Percentiles rank a stretch among this genome's conserved stretches.
These are phyloP conservation scores for Cochlearius cochlearius DNA, from an alignment of 2,113 vertebrate genomes.

Conservation along the genomic window DNA sequence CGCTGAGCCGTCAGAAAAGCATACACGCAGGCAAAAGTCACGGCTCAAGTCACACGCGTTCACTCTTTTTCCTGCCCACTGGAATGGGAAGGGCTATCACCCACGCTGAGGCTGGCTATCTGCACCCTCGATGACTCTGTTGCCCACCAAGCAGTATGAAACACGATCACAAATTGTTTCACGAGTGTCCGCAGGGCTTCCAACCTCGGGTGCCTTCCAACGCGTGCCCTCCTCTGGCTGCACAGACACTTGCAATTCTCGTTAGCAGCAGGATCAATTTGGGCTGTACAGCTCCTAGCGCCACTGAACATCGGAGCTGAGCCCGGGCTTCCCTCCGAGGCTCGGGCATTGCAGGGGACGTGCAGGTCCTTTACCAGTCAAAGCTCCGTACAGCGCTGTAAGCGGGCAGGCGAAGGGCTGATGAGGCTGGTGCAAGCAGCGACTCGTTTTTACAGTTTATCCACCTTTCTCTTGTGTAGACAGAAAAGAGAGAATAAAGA, in stretches of 20 bases:
- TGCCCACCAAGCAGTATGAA: background rate
- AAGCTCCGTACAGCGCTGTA: background rate
- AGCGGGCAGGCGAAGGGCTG: background rate
- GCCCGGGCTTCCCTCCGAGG: background rate
- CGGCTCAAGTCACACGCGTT: background rate
- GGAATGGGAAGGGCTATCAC: background rate
- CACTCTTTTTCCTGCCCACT: background rate
- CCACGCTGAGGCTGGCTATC: background rate
- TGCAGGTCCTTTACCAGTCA: background rate
- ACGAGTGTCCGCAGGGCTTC: accelerated
- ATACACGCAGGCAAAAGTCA: background rate
- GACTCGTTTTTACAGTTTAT: background rate
- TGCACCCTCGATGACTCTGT: background rate
- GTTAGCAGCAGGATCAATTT: accelerated
- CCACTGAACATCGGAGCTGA: background rate
- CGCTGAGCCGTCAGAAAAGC: background rate
- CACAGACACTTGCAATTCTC: background rate
- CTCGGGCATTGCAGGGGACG: background rate
- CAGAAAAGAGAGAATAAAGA: background rate
- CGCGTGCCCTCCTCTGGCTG: background rate
- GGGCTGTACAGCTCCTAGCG: background rate
- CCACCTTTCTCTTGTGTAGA: background rate
- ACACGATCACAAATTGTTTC: background rate
- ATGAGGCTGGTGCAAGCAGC: background rate
- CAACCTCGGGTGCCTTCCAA: background rate